Evolutionary conservation across 2,888 invertebrate genomes (phyloP).

Genomic region (Pegoplata infirma): DNA sequence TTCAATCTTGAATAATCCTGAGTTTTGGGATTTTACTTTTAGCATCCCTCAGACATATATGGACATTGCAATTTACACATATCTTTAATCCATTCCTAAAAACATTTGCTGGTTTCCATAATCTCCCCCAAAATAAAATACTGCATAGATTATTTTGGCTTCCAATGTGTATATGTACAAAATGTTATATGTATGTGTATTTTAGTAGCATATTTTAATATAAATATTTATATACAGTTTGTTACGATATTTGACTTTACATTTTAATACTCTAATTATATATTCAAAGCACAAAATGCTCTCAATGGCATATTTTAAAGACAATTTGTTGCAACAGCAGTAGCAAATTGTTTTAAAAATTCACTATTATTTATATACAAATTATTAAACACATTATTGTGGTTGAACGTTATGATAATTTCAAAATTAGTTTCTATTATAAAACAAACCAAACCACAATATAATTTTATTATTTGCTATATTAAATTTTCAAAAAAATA

Average conservation of each 20-base stretch:
- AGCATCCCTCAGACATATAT: too few species aligned
- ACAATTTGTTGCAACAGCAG: slow-evolving; percentile 3
- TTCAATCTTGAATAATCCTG: too few species aligned
- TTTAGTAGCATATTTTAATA: background rate
- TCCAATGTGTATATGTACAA: too few species aligned
- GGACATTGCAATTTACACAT: too few species aligned
- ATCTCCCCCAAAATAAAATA: background rate
- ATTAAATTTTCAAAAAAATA: background rate
- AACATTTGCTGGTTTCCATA: too few species aligned
- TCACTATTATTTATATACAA: too few species aligned
- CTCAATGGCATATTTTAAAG: background rate
- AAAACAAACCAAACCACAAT: background rate
- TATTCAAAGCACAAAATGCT: background rate
- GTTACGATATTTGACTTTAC: background rate
- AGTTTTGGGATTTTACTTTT: too few species aligned
- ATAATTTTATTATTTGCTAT: too few species aligned
- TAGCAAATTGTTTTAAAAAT: background rate
- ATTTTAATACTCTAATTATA: background rate
- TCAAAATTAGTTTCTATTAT: background rate
- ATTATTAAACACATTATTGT: background rate
- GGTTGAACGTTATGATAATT: background rate
- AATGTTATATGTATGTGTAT: too few species aligned
- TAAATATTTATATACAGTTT: background rate
- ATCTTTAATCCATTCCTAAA: too few species aligned
- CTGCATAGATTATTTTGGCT: background rate